Percentiles rank a stretch among this genome's conserved stretches.
Evolutionary conservation across 1,140 invertebrate species (phyloP).

Genomic region (Dendroctonus ponderosae): DNA sequence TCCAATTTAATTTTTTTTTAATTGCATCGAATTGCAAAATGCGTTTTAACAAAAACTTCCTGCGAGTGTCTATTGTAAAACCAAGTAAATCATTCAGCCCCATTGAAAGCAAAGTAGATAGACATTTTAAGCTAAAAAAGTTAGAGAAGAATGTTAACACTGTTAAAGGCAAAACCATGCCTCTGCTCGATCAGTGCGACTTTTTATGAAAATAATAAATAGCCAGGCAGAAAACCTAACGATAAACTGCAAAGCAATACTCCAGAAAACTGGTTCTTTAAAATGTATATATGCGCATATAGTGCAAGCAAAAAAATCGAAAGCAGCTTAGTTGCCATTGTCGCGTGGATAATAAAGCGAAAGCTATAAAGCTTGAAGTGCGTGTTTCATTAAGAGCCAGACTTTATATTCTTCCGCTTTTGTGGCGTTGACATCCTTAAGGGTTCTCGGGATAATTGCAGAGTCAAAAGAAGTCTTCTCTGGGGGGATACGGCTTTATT

Average conservation of each 20-base stretch:
- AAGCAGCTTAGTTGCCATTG: constrained; percentile 21
- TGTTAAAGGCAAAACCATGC: too few species aligned
- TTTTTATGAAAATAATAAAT: too few species aligned
- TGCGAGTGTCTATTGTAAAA: too few species aligned
- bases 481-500: constrained; percentile 8
- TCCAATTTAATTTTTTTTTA: too few species aligned
- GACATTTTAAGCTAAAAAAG: too few species aligned
- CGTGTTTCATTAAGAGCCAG: constrained; percentile 26
- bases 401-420: constrained; percentile 29
- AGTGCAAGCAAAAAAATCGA: constrained; percentile 10
- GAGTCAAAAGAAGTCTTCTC: constrained; percentile 18
- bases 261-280: constrained; percentile 1
- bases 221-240: too few species aligned
- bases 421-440: constrained; percentile 26
- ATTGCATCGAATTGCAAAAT: too few species aligned
- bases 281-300: constrained; percentile 1
- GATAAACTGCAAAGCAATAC: background rate
- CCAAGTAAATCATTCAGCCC: too few species aligned
- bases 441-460: constrained; percentile 26
- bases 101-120: too few species aligned
- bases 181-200: too few species aligned
- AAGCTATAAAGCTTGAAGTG: constrained; percentile 28
- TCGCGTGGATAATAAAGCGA: constrained; percentile 25
- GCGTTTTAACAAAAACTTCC: too few species aligned
- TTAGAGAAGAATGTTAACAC: too few species aligned